phyloP scores from a whole-genome alignment of 2,113 vertebrate genomes.

The Danio rerio region GRCz12tu NC_133200.1:13691001-13691500 shows the following conservation, averaged over 20 bases:
- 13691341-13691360: slow-evolving; percentile 15
- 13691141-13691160: slow-evolving; percentile 29
- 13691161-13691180: neutral
- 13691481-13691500: slow-evolving; percentile 4
- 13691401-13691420: slow-evolving; percentile 25
- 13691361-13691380: slow-evolving; percentile 15
- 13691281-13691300: neutral
- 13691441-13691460: slow-evolving; percentile 33
- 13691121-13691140: slow-evolving; percentile 16
- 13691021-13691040: neutral
- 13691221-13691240: slow-evolving; percentile 17
- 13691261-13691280: neutral
- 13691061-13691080: neutral
- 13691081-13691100: neutral
- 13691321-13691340: neutral
- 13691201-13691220: neutral
- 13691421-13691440: slow-evolving; percentile 22
- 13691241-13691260: neutral
- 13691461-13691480: slow-evolving; percentile 1
- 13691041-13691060: neutral
- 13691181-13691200: neutral
- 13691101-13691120: neutral
- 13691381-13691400: slow-evolving; percentile 31
- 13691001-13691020: slow-evolving; percentile 33
- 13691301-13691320: neutral